Conservation (phyloP, 2,888 invertebrate species). For the Eurois occulta region DNA sequence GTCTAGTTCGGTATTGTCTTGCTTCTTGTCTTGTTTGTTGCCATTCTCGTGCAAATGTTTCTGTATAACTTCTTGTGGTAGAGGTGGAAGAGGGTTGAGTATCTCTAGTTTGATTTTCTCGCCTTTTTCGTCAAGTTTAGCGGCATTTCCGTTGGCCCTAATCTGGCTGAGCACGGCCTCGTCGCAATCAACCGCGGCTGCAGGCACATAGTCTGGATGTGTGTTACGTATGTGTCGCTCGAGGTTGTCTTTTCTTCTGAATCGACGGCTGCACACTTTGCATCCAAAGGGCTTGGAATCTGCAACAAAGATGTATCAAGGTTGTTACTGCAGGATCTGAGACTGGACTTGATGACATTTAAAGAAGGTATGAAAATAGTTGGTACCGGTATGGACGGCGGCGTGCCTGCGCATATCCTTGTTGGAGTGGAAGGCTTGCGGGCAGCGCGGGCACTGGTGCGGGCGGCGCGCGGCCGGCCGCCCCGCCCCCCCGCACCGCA, state of each 20-base stretch:
- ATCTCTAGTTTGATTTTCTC: slow-evolving; percentile 81
- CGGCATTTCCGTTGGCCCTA: slow-evolving; percentile 55
- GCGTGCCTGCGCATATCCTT: slow-evolving; percentile 93
- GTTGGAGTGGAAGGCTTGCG: slow-evolving; percentile 92
- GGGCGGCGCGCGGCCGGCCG: slow-evolving; percentile 80
- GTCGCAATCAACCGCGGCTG: slow-evolving; percentile 82
- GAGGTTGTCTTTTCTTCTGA: slow-evolving; percentile 94
- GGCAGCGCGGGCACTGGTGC: slow-evolving; percentile 92
- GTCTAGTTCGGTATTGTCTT: slow-evolving; percentile 37
- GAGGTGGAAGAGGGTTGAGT: slow-evolving; percentile 83
- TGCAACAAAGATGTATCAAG: slow-evolving; percentile 68
- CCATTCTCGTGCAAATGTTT: slow-evolving; percentile 76
- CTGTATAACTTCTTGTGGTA: slow-evolving; percentile 81
- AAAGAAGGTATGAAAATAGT: not conserved
- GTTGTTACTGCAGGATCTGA: not conserved
- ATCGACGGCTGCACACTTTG: slow-evolving; percentile 92
- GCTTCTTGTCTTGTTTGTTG: slow-evolving; percentile 45
- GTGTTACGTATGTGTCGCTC: slow-evolving; percentile 94
- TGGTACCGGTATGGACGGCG: slow-evolving; percentile 92
- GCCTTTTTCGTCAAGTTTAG: slow-evolving; percentile 56
- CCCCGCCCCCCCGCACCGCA: slow-evolving; percentile 52
- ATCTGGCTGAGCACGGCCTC: slow-evolving; percentile 76
- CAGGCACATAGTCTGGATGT: slow-evolving; percentile 90
- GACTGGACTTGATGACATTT: not conserved
- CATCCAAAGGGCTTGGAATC: slow-evolving; percentile 93